Base-by-base conservation (phyloP, 2,113 vertebrate species). In the Alligator sinensis region DNA sequence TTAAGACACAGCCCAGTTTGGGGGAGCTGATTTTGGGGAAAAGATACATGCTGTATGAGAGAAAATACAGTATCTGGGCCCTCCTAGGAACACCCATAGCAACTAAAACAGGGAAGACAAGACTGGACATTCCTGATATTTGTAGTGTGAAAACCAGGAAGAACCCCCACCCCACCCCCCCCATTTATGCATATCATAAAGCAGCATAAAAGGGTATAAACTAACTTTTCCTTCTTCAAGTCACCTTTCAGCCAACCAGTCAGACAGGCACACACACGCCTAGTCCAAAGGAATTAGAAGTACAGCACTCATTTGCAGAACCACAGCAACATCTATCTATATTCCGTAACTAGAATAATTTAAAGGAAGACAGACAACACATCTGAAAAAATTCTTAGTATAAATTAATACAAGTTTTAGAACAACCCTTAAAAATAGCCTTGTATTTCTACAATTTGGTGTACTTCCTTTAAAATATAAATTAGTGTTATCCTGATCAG, bases 221-320 rank as follows among this genome's bases (percentile, higher is more conserved):
- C 82, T 34, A 64, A 54, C 90, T 94, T 95, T 61, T 94, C 82
- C 88, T 94, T 96, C 95, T 95, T 86, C 94, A 91, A 92, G 94
- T 92, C 59, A 93, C 77, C 94, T 94, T 86, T 91, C 47, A 47
- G 47, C 47, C 47, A 47, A 9, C 47, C 47, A 47, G 47, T 7
- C 47, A 47, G 94, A 82, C 84, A 63, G 55, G 85, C 57, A 21
- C 47, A 59, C 86, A 77, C 77, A 96, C 76, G 82, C 90, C 90
- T 93, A 87, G 92, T 72, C 93, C 87, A 80, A 88, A 22, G 77
- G 80, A 87, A 87, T 93, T 72, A 89, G 92, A 87, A 95, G 87
- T 38, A 82, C 18, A 96, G 92, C 90, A 85, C 82, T 95, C 90
- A 82, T 95, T 96, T 90, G 95, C 62, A 96, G 89, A 95, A 95